phyloP scores from a whole-genome alignment of 2,888 invertebrate genomes.

The Melanostoma scalare region DNA sequence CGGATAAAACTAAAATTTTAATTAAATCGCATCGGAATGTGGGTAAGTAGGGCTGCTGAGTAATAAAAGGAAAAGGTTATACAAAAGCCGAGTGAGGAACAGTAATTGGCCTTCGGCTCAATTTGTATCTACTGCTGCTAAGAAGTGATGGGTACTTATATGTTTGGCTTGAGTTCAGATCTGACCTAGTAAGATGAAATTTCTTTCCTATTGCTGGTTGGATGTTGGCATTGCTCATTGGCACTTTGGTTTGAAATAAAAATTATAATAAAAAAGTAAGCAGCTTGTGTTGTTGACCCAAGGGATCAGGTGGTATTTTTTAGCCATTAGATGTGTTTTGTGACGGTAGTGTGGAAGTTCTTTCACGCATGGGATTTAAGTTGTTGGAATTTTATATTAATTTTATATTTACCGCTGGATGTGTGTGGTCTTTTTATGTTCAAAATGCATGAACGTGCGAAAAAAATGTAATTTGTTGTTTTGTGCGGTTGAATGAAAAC shows the following conservation, averaged over 20 bases:
- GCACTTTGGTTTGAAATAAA: slow-evolving; percentile 40
- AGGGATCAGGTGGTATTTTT: slow-evolving; percentile 60
- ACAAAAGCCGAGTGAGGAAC: slow-evolving; percentile 36
- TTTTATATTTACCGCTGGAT: too few species aligned
- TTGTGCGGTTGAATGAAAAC: too few species aligned
- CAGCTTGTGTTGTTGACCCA: slow-evolving; percentile 58
- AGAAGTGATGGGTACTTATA: slow-evolving; percentile 42
- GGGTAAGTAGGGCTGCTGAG: too few species aligned
- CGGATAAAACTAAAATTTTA: too few species aligned
- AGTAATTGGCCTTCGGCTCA: slow-evolving; percentile 58
- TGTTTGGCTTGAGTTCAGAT: slow-evolving; percentile 11
- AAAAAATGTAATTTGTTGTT: too few species aligned
- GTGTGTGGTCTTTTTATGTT: too few species aligned
- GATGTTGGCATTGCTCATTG: slow-evolving; percentile 67
- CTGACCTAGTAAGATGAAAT: slow-evolving; percentile 67
- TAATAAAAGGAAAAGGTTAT: too few species aligned
- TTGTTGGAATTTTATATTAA: too few species aligned
- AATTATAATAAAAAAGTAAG: slow-evolving; percentile 19
- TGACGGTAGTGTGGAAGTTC: not conserved
- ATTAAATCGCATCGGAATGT: too few species aligned
- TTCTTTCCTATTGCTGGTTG: slow-evolving; percentile 38
- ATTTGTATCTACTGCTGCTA: slow-evolving; percentile 36
- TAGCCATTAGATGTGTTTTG: slow-evolving; percentile 49
- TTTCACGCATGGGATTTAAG: too few species aligned
- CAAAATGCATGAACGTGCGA: too few species aligned